phyloP scores from a whole-genome alignment of 2,113 vertebrate species.

The Aegotheles bennettii region DNA sequence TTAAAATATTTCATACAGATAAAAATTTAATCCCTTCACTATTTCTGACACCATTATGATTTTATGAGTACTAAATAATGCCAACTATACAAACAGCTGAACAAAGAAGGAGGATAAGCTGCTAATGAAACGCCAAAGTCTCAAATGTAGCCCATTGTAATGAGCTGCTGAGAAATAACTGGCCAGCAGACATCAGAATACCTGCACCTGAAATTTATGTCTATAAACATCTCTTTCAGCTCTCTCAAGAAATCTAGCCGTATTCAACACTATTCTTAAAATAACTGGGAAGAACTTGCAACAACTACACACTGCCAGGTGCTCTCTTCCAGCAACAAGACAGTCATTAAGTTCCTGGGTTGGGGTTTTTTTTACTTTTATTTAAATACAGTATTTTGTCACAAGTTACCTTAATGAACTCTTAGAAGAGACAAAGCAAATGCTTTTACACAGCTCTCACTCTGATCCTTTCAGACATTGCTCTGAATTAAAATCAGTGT shows the following conservation, averaged over 20 bases:
- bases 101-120: slow-evolving; percentile 6
- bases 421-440: background rate
- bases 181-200: background rate
- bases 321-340: slow-evolving; percentile 1
- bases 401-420: slow-evolving; percentile 22
- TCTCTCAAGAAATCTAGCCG: background rate
- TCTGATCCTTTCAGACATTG: background rate
- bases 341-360: background rate
- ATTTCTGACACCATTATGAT: background rate
- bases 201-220: background rate
- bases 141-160: background rate
- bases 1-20: background rate
- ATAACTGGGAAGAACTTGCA: background rate
- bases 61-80: background rate
- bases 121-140: background rate
- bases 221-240: background rate
- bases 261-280: background rate
- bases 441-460: background rate
- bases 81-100: background rate
- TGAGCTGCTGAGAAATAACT: background rate
- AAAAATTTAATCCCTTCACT: background rate
- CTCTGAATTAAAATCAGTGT: background rate
- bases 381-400: background rate
- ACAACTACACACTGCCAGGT: background rate
- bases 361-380: background rate